phyloP scores from a whole-genome alignment of 2,888 invertebrate genomes.

The Eumerus sabulonum region DNA sequence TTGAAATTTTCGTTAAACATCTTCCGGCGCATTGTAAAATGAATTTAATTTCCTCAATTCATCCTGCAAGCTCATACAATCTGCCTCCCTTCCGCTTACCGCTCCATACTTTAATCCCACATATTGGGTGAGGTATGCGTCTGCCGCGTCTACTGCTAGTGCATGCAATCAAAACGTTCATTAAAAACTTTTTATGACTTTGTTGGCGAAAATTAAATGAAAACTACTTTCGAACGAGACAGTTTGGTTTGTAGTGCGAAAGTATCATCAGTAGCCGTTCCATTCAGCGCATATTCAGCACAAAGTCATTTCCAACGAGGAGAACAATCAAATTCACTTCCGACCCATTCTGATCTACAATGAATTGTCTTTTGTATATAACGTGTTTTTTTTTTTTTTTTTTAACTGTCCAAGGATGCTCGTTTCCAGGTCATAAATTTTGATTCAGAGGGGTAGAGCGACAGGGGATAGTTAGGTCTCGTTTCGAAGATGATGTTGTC shows the following conservation, averaged over 20 bases:
- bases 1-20: slow-evolving; percentile 44
- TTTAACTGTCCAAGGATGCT: slow-evolving; percentile 26
- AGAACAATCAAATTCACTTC: slow-evolving; percentile 63
- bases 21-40: slow-evolving; percentile 53
- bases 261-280: slow-evolving; percentile 1
- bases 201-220: slow-evolving; percentile 64
- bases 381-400: no score
- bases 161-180: slow-evolving; percentile 65
- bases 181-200: slow-evolving; percentile 66
- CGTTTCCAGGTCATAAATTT: slow-evolving; percentile 60
- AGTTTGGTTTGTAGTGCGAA: slow-evolving; percentile 11
- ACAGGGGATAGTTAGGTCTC: slow-evolving; percentile 32
- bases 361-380: slow-evolving; percentile 21
- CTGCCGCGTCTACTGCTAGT: no score
- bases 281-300: slow-evolving; percentile 39
- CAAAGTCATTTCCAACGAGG: slow-evolving; percentile 31
- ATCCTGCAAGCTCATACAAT: slow-evolving; percentile 7
- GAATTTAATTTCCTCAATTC: slow-evolving; percentile 65
- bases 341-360: slow-evolving; percentile 29
- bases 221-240: slow-evolving; percentile 50
- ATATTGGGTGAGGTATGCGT: slow-evolving; percentile 2
- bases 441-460: slow-evolving; percentile 15
- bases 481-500: slow-evolving; percentile 59
- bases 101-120: neutral
- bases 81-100: slow-evolving; percentile 7